Evolutionary conservation across 92 coral and sea anemone genomes (phyloP).

Genomic region (Pocillopora grandis): DNA sequence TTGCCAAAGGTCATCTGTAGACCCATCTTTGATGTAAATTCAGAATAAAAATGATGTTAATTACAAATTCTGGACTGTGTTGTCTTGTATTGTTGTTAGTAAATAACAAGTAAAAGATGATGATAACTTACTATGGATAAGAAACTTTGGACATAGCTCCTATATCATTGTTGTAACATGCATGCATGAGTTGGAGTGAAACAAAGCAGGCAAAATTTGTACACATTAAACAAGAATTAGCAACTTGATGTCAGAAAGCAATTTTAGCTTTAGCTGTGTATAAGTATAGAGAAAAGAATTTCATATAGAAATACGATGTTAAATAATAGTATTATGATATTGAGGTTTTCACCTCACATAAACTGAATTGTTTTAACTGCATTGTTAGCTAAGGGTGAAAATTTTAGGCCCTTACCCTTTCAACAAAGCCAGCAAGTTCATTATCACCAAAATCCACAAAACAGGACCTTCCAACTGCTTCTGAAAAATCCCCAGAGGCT

Average conservation of each 20-base stretch:
- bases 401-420: conserved; percentile 24
- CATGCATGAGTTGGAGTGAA: neutral
- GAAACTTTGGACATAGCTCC: no score
- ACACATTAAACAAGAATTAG: neutral
- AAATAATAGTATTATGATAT: neutral
- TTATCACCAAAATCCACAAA: conserved; percentile 37
- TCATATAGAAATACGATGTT: neutral
- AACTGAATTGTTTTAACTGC: no score
- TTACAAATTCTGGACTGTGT: no score
- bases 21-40: conserved; percentile 43
- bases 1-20: conserved; percentile 34
- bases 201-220: neutral
- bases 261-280: no score
- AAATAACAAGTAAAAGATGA: no score
- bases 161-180: no score
- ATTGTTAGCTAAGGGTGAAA: no score
- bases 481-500: conserved; percentile 54
- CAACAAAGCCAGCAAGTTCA: conserved; percentile 36
- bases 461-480: conserved; percentile 56
- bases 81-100: no score
- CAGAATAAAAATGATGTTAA: no score
- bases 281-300: neutral
- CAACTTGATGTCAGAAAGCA: no score
- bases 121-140: no score
- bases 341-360: neutral